Evolutionary conservation across 2,113 vertebrate genomes (phyloP), one percentile per base, ranked within the genome.

Genomic region (Myiozetetes cayanensis): DNA sequence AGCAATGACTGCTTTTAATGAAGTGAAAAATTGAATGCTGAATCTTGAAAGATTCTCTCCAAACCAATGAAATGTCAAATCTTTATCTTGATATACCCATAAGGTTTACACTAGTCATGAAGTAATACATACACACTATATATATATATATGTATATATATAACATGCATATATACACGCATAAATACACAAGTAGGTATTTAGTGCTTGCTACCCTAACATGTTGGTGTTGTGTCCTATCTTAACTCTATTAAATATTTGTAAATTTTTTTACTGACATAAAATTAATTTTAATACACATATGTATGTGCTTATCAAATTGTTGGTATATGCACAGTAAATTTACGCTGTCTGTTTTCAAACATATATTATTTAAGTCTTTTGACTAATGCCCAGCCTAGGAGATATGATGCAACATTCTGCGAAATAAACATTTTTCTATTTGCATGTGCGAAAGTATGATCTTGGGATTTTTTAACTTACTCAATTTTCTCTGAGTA

Each of bases 81-180:
- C 14, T 86, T 78, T 72, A 5, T 72, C 62, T 73, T 75, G 61
- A 47, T 83, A 47, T 23, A 47, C 8, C 33, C 4, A 1, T 52
- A 58, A 68, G 14, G 14, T 56, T 82, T 53, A 37, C 25, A 53
- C 16, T 44, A 56, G 4, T 71, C 74, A 77, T 14, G 16, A 75
- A 27, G 16, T 37, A 79, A 24, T 35, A 37, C 2, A 21, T 47
- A 21, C 4, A 3, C 17, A 19, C 1, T 41, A 8, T n/a, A 5
- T 28, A n/a, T 8, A 41, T 5, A 14, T 7, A 8, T 43, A 20
- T 43, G 5, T 16, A 8, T 8, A 18, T 2, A 33, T 37, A 27
- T 8, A 10, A 10, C 24, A 5, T 11, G 5, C 6, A 6, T 10
- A 18, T 3, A 33, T 49, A 27, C 3, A 30, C 3, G 4, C 6